These are phyloP conservation scores for Andrena praecox DNA, from an alignment of 2,888 invertebrate species.

Conservation along the genomic window DNA sequence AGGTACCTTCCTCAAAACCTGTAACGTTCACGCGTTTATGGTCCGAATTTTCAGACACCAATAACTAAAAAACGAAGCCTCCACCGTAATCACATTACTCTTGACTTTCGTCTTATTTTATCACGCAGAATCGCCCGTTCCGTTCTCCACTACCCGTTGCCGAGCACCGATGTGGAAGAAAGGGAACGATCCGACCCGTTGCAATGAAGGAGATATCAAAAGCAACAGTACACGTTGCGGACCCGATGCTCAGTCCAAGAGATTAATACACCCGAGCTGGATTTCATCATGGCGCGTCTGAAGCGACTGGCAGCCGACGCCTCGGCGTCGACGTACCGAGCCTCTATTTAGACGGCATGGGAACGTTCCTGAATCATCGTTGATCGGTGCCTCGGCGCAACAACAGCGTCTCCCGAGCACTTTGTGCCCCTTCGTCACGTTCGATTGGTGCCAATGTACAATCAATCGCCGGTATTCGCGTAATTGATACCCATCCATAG, in stretches of 20 bases:
- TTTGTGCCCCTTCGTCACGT: constrained; percentile 43
- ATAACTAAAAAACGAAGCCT: too few species aligned
- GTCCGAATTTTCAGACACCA: too few species aligned
- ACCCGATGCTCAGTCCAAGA: constrained; percentile 28
- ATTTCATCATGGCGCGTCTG: constrained; percentile 47
- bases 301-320: constrained; percentile 32
- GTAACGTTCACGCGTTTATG: too few species aligned
- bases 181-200: constrained; percentile 6
- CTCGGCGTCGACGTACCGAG: constrained; percentile 24
- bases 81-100: too few species aligned
- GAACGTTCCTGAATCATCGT: constrained; percentile 76
- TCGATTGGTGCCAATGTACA: constrained; percentile 65
- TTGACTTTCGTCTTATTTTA: too few species aligned
- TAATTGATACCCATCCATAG: constrained; percentile 72
- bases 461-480: constrained; percentile 69
- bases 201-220: constrained; percentile 45
- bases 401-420: constrained; percentile 30
- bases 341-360: constrained; percentile 76
- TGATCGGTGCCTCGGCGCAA: constrained; percentile 48
- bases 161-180: background rate
- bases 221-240: constrained; percentile 35
- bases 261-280: constrained; percentile 51
- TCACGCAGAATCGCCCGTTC: too few species aligned
- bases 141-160: too few species aligned
- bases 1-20: too few species aligned